Evolutionary conservation across 2,113 vertebrate species (phyloP).

Genomic region (Cnemophilus loriae): DNA sequence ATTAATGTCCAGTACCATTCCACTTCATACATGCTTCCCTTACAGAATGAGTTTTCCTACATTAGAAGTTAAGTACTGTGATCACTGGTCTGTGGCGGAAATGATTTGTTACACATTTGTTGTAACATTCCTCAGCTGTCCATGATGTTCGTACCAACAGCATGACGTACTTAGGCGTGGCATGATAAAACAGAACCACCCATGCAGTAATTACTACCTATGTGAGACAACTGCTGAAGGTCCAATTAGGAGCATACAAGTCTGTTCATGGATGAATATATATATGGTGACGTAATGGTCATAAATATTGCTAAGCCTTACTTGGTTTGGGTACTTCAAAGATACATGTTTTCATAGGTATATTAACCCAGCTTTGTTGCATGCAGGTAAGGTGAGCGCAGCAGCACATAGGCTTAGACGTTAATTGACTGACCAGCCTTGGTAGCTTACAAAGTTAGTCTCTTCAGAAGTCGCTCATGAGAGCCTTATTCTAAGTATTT

Average conservation of each 20-base stretch:
- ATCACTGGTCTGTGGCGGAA: neutral
- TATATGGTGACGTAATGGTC: neutral
- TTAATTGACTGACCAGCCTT: neutral
- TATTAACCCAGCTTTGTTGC: neutral
- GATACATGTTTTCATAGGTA: neutral
- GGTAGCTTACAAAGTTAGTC: neutral
- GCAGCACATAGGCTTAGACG: neutral
- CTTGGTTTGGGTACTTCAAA: neutral
- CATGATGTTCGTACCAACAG: neutral
- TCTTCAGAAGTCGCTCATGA: neutral
- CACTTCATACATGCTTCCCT: neutral
- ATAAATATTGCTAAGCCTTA: neutral
- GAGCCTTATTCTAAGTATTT: neutral
- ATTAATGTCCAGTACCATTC: neutral
- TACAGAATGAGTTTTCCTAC: neutral
- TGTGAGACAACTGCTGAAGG: neutral
- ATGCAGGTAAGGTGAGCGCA: neutral
- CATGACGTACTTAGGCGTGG: neutral
- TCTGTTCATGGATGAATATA: neutral
- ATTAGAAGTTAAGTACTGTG: neutral
- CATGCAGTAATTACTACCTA: neutral
- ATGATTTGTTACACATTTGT: neutral
- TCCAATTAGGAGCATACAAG: neutral
- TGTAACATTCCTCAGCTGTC: neutral
- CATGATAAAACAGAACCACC: neutral